Conservation (phyloP, 2,797 vertebrate species). For the Lagorchestes hirsutus region DNA sequence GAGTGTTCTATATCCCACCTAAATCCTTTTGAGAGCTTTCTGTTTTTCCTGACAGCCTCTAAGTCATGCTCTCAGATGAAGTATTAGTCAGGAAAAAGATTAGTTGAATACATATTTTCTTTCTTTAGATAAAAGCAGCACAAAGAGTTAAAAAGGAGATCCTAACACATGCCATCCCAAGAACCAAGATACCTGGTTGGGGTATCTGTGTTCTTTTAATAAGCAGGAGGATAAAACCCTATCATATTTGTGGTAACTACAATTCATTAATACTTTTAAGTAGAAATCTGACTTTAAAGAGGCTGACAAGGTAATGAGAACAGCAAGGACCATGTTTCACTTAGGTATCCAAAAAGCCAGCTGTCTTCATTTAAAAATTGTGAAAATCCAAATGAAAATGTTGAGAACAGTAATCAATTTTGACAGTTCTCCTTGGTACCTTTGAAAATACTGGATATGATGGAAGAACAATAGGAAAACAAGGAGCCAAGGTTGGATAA, state of each 20-base stretch:
- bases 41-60: not conserved
- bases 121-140: not conserved
- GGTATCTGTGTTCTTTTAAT: not conserved
- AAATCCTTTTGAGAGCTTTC: no score
- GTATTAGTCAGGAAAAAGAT: not conserved
- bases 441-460: not conserved
- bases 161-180: not conserved
- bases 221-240: not conserved
- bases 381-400: not conserved
- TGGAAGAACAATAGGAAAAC: not conserved
- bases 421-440: not conserved
- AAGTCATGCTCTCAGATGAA: not conserved
- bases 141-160: not conserved
- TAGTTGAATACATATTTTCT: not conserved
- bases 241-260: not conserved
- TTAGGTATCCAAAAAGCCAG: not conserved
- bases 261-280: not conserved
- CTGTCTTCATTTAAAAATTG: not conserved
- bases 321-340: not conserved
- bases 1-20: not conserved
- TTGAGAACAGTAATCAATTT: not conserved
- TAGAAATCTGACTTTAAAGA: not conserved
- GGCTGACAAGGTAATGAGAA: no score
- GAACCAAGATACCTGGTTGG: not conserved
- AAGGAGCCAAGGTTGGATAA: not conserved